Conservation (phyloP, 2,113 vertebrate species). For the Myotis davidii region DNA sequence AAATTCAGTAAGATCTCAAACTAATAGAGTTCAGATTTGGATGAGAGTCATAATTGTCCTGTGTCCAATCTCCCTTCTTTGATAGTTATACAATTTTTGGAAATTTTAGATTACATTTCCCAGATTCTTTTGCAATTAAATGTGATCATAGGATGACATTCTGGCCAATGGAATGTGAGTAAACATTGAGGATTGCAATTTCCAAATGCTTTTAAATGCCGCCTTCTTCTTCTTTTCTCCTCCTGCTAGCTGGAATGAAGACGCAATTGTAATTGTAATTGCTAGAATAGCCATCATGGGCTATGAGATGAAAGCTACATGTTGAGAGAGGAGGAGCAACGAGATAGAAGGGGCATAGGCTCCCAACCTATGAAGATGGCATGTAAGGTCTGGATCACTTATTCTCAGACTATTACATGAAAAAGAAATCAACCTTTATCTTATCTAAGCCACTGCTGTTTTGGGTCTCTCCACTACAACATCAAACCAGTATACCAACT, state of each 20-base stretch:
- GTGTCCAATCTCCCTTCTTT: not conserved
- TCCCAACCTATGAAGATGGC: not conserved
- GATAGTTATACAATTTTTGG: not conserved
- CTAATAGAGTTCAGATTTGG: not conserved
- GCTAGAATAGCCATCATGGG: not conserved
- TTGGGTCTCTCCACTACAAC: not conserved
- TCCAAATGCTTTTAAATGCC: not conserved
- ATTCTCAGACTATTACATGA: not conserved
- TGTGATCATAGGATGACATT: not conserved
- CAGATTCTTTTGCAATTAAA: not conserved
- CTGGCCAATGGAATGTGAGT: not conserved
- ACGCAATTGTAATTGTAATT: not conserved
- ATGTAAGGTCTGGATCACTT: not conserved
- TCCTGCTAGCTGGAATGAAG: not conserved
- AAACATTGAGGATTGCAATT: not conserved
- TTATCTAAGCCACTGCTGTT: not conserved
- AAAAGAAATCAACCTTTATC: not conserved
- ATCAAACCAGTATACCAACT: not conserved
- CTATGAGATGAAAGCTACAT: not conserved
- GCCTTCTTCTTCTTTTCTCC: not conserved
- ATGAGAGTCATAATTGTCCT: not conserved
- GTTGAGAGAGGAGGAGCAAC: not conserved
- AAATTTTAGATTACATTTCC: not conserved
- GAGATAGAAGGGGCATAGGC: not conserved
- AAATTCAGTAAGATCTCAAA: slow-evolving; percentile 28